Conservation (phyloP, 2,797 vertebrate genomes). For the Craterocephalus amniculus region DNA sequence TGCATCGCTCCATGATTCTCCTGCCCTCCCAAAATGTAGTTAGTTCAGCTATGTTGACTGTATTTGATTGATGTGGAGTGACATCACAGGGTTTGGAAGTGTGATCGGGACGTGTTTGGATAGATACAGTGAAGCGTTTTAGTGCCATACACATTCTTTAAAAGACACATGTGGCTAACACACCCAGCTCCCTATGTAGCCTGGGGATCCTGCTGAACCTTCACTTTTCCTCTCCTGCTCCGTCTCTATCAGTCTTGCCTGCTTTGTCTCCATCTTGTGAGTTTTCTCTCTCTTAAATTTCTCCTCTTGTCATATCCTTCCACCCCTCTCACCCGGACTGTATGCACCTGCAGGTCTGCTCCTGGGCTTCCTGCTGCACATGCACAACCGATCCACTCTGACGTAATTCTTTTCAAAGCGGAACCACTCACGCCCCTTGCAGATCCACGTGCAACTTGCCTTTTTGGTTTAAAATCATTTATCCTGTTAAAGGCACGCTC, state of each 20-base stretch:
- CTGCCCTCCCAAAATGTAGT: conserved; percentile 29
- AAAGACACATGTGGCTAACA: conserved; percentile 67
- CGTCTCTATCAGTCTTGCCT: conserved; percentile 2
- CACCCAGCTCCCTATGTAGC: conserved; percentile 79
- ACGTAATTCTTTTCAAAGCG: conserved; percentile 28
- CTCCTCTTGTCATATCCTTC: conserved; percentile 16
- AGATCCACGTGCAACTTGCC: conserved; percentile 10
- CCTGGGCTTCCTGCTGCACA: conserved; percentile 37
- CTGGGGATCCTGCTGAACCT: conserved; percentile 80
- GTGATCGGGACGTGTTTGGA: conserved; percentile 60
- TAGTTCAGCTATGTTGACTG: conserved; percentile 40
- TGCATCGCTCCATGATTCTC: conserved; percentile 30
- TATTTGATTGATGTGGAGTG: conserved; percentile 61
- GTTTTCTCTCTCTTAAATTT: conserved; percentile 26
- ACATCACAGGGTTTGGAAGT: conserved; percentile 64
- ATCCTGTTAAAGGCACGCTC: conserved; percentile 17
- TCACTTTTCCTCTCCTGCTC: conserved; percentile 36
- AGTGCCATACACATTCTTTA: conserved; percentile 47
- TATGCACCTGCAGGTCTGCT: conserved; percentile 54
- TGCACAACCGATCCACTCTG: conserved; percentile 46
- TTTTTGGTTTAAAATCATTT: conserved; percentile 25
- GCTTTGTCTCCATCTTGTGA: conserved; percentile 18
- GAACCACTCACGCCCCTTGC: conserved; percentile 27
- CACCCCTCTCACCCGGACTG: neutral
- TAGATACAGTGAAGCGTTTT: conserved; percentile 43